Evolutionary conservation across 2,888 invertebrate species (phyloP).

Genomic region (Corythucha ciliata): DNA sequence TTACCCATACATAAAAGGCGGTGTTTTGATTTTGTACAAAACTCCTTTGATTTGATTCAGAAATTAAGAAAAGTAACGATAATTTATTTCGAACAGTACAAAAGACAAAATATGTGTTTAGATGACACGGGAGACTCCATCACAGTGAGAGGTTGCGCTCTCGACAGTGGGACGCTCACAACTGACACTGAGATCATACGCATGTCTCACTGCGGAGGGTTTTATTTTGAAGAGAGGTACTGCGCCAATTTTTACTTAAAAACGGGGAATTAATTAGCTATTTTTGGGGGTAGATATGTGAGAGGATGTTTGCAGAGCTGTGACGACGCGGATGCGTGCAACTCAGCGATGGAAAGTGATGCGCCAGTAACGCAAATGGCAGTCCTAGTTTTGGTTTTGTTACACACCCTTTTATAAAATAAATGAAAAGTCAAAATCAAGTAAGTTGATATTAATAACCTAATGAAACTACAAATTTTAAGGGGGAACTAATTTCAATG

Average conservation of each 20-base stretch:
- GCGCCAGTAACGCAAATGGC: too few species aligned
- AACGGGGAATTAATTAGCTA: too few species aligned
- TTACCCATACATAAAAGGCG: background rate
- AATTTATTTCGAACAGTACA: slow-evolving; percentile 18
- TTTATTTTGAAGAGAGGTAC: slow-evolving; percentile 80
- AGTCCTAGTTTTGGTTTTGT: too few species aligned
- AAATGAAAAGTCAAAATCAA: too few species aligned
- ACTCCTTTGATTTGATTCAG: too few species aligned
- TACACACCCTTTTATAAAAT: too few species aligned
- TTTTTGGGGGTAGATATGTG: slow-evolving; percentile 59
- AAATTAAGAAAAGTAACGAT: background rate
- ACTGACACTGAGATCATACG: slow-evolving; percentile 93
- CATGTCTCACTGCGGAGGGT: slow-evolving; percentile 95
- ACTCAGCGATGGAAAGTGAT: slow-evolving; percentile 40
- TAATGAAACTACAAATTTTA: too few species aligned
- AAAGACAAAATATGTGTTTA: slow-evolving; percentile 42
- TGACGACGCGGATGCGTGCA: slow-evolving; percentile 86
- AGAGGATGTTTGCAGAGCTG: slow-evolving; percentile 92
- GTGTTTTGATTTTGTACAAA: too few species aligned
- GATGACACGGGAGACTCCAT: slow-evolving; percentile 71
- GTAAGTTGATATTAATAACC: too few species aligned
- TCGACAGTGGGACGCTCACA: slow-evolving; percentile 90
- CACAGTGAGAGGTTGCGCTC: slow-evolving; percentile 84
- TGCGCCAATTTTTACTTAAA: slow-evolving; percentile 34
- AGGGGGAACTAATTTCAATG: too few species aligned